These are phyloP conservation scores for Gymnocypris eckloni DNA, from an alignment of 2,797 vertebrate genomes.

Conservation along the genomic window DNA sequence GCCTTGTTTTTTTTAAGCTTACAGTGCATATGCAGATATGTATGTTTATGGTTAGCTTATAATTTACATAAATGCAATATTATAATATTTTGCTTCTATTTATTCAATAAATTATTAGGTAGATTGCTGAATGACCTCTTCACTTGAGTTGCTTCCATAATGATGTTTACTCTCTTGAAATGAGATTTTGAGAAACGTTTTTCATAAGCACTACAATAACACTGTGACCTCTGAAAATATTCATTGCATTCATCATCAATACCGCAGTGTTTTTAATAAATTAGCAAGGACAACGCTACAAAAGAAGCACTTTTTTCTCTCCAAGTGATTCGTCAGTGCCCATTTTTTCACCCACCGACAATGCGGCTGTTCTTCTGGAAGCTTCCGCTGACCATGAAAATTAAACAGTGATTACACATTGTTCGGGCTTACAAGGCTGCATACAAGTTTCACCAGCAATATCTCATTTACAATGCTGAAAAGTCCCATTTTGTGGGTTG, in stretches of 20 bases:
- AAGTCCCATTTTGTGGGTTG: slow-evolving; percentile 43
- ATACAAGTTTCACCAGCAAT: slow-evolving; percentile 32
- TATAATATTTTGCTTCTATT: slow-evolving; percentile 7
- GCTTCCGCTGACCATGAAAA: slow-evolving; percentile 39
- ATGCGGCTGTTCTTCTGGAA: slow-evolving; percentile 25
- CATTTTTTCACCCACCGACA: slow-evolving; percentile 23
- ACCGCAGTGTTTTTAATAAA: slow-evolving; percentile 41
- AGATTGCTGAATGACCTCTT: slow-evolving; percentile 33
- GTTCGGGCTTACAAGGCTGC: slow-evolving; percentile 34
- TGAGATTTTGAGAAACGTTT: slow-evolving; percentile 46
- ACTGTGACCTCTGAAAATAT: slow-evolving; percentile 44
- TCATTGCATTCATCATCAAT: slow-evolving; percentile 41
- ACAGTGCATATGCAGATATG: background rate
- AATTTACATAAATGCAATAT: slow-evolving; percentile 12
- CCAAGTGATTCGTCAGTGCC: slow-evolving; percentile 6
- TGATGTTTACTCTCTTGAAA: slow-evolving; percentile 42
- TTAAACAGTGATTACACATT: slow-evolving; percentile 49
- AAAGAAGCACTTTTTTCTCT: slow-evolving; percentile 28
- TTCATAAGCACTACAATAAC: slow-evolving; percentile 37
- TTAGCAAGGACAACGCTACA: slow-evolving; percentile 29
- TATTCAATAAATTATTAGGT: slow-evolving; percentile 16
- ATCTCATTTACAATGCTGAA: slow-evolving; percentile 45
- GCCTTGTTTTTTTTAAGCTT: background rate
- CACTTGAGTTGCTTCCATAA: slow-evolving; percentile 34
- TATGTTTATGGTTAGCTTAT: background rate